Percentiles rank a stretch among this genome's conserved stretches.
Conservation (phyloP, 23 tunicate genomes). For the Diplosoma virens region DNA sequence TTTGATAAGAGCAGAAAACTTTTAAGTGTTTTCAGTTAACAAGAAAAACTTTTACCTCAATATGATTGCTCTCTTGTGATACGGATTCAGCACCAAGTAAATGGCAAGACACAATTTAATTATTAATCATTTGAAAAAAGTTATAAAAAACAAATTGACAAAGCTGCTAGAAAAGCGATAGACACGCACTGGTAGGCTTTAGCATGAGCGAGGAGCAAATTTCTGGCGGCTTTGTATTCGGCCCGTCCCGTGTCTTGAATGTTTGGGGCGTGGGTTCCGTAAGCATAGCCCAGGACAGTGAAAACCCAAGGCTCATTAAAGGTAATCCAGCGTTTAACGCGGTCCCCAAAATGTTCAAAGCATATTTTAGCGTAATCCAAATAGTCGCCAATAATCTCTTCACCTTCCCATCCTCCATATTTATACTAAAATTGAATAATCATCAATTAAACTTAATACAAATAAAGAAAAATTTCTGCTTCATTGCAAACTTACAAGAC, state of each 20-base stretch:
- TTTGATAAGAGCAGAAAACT: too few relatives aligned
- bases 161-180: too few relatives aligned
- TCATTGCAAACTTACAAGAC: too few relatives aligned
- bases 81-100: too few relatives aligned
- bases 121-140: too few relatives aligned
- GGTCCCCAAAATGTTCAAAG: conserved; percentile 71
- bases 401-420: conserved; percentile 73
- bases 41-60: too few relatives aligned
- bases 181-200: conserved; percentile 66
- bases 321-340: conserved; percentile 92
- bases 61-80: too few relatives aligned
- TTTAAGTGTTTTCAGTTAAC: too few relatives aligned
- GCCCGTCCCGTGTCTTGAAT: conserved; percentile 57
- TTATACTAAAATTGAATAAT: conserved; percentile 45
- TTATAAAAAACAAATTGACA: too few relatives aligned
- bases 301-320: conserved; percentile 97
- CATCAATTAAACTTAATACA: too few relatives aligned
- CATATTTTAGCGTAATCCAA: conserved; percentile 62
- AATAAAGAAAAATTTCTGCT: too few relatives aligned
- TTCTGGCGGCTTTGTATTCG: conserved; percentile 63
- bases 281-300: conserved; percentile 69
- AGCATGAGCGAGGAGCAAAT: conserved; percentile 66
- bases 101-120: too few relatives aligned
- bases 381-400: conserved; percentile 54
- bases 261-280: conserved; percentile 78